These are phyloP conservation scores for Leucozona laternaria DNA, from an alignment of 2,888 invertebrate species.

Conservation along the genomic window DNA sequence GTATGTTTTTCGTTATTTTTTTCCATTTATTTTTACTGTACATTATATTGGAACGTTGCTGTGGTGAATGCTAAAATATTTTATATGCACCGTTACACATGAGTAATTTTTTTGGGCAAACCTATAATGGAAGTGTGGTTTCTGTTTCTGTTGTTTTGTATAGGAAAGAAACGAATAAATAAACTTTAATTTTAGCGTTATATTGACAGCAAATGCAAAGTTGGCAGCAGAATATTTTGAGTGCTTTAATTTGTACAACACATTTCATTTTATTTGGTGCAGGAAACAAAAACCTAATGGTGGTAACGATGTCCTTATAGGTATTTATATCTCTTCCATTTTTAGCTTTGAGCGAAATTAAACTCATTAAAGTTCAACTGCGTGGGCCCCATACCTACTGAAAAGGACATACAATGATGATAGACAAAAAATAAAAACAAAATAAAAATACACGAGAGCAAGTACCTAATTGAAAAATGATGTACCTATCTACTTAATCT, in stretches of 20 bases:
- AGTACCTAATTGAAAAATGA: slow-evolving; percentile 12
- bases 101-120: slow-evolving; percentile 44
- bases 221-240: background rate
- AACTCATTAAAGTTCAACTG: background rate
- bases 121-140: slow-evolving; percentile 1
- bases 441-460: background rate
- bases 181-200: background rate
- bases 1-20: background rate
- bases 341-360: background rate
- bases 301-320: background rate
- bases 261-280: background rate
- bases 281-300: background rate
- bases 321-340: background rate
- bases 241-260: background rate
- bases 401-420: background rate
- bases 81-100: slow-evolving; percentile 64
- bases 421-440: background rate
- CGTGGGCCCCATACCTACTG: too few relatives aligned
- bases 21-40: slow-evolving; percentile 5
- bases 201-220: background rate
- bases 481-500: slow-evolving; percentile 7
- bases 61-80: slow-evolving; percentile 43
- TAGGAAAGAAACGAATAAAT: background rate
- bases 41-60: slow-evolving; percentile 21
- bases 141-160: background rate